Evolutionary conservation across 1,140 invertebrate genomes (phyloP).

Genomic region (Glossosoma conforme): DNA sequence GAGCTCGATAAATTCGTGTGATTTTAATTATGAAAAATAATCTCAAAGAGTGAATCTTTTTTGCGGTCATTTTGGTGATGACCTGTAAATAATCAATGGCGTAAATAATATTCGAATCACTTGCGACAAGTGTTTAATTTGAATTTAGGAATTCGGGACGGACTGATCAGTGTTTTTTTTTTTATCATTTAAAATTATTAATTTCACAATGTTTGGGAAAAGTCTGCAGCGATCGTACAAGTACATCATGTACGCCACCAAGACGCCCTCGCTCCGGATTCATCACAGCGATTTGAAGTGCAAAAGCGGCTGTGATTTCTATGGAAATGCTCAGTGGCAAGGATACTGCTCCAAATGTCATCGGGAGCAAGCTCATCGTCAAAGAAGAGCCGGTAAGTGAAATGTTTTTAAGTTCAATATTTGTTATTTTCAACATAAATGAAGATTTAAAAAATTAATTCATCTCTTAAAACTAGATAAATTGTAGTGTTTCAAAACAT

Average conservation of each 20-base stretch:
- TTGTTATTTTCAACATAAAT: no score
- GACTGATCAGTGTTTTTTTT: background rate
- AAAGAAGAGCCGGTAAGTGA: slow-evolving; percentile 49
- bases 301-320: slow-evolving; percentile 93
- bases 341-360: slow-evolving; percentile 94
- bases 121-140: no score
- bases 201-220: slow-evolving; percentile 43
- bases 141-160: background rate
- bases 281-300: slow-evolving; percentile 86
- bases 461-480: no score
- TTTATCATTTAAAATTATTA: slow-evolving; percentile 1
- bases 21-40: slow-evolving; percentile 7
- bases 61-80: background rate
- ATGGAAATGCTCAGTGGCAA: slow-evolving; percentile 94
- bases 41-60: background rate
- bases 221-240: slow-evolving; percentile 49
- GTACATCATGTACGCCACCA: slow-evolving; percentile 63
- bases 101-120: no score
- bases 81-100: background rate
- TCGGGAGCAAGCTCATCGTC: slow-evolving; percentile 61
- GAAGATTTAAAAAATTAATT: no score
- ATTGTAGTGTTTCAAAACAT: no score
- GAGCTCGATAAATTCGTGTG: slow-evolving; percentile 9
- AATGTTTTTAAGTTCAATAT: no score
- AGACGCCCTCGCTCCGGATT: slow-evolving; percentile 70